These are phyloP conservation scores for Halictus quadricinctus DNA, from an alignment of 2,888 invertebrate genomes.

Conservation along the genomic window DNA sequence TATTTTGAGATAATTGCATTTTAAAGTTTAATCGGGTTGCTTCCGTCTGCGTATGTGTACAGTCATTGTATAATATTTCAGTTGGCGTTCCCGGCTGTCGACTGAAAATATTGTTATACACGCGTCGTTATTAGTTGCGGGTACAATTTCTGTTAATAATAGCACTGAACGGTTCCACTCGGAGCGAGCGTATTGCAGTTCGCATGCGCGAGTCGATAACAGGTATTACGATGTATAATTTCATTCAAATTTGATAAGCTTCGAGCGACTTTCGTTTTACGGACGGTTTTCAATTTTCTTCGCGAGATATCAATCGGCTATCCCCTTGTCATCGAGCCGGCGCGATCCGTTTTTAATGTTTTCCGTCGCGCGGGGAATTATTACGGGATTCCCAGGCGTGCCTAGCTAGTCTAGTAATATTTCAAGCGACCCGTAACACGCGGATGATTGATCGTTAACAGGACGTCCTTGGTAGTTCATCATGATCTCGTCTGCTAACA, in stretches of 20 bases:
- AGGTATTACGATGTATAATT: not conserved
- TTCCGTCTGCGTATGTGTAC: conserved; percentile 19
- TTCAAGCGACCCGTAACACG: conserved; percentile 34
- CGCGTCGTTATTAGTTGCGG: conserved; percentile 20
- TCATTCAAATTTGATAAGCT: not conserved
- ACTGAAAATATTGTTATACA: conserved; percentile 25
- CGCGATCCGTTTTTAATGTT: not conserved
- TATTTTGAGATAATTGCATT: conserved; percentile 60
- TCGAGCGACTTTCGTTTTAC: not conserved
- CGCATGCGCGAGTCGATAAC: conserved; percentile 5
- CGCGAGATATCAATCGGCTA: no score
- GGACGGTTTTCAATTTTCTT: not conserved
- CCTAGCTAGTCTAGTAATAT: conserved; percentile 8
- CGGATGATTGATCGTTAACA: conserved; percentile 33
- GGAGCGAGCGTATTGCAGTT: not conserved
- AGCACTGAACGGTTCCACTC: not conserved
- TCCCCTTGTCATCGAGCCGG: no score
- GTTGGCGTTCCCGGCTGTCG: not conserved
- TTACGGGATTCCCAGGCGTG: not conserved
- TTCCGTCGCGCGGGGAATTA: not conserved
- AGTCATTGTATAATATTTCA: conserved; percentile 22
- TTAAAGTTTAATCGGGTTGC: conserved; percentile 52
- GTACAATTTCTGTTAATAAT: conserved; percentile 20
- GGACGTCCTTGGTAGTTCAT: conserved; percentile 36
- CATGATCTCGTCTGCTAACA: not conserved